phyloP scores from a whole-genome alignment of 2,888 invertebrate genomes.

The Tetanocera ferruginea region DNA sequence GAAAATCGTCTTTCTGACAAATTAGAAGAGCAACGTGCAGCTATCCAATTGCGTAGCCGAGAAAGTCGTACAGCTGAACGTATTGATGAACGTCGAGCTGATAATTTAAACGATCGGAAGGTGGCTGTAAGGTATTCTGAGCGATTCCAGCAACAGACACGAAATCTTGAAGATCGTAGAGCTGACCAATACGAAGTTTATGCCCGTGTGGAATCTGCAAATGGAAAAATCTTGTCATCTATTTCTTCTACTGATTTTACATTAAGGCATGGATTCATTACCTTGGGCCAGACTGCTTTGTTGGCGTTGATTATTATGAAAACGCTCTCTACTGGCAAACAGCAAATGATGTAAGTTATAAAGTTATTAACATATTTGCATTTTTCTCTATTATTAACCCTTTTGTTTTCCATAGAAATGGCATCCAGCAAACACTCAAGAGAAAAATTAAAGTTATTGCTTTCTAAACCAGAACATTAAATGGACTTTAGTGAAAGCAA shows the following conservation, averaged over 20 bases:
- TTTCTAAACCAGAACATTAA: slow-evolving; percentile 40
- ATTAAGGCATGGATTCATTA: slow-evolving; percentile 41
- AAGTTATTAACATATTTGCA: background rate
- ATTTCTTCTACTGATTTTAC: too few relatives aligned
- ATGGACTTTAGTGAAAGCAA: background rate
- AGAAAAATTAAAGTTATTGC: slow-evolving; percentile 37
- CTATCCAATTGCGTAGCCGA: background rate
- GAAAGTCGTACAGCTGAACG: background rate
- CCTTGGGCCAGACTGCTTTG: slow-evolving; percentile 48
- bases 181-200: too few relatives aligned
- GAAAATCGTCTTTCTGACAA: background rate
- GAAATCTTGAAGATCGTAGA: too few relatives aligned
- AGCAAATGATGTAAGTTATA: slow-evolving; percentile 48
- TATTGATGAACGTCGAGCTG: background rate
- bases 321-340: slow-evolving; percentile 46
- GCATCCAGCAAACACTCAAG: slow-evolving; percentile 31
- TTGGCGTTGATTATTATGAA: slow-evolving; percentile 49
- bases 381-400: background rate
- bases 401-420: slow-evolving; percentile 38
- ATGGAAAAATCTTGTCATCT: too few relatives aligned
- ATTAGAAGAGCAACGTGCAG: background rate
- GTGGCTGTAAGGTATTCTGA: background rate
- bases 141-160: too few relatives aligned
- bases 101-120: slow-evolving; percentile 12
- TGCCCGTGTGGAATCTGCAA: too few relatives aligned